Evolutionary conservation across 2,888 invertebrate species (phyloP).

Genomic region (Parnassius apollo): DNA sequence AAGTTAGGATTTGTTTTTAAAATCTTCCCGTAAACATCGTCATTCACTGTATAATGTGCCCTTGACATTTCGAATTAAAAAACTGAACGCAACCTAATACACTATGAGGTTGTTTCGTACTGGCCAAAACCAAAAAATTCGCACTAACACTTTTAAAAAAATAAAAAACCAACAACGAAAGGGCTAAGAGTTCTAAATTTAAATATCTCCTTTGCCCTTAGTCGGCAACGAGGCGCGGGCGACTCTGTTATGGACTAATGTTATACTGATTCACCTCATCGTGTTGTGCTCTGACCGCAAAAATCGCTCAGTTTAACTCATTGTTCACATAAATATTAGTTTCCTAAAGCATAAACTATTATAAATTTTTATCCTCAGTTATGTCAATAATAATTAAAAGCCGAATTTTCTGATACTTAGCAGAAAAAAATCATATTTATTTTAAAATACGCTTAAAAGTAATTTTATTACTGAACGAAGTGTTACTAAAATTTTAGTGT

Average conservation of each 20-base stretch:
- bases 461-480: too few species aligned
- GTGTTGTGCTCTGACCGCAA: conserved; percentile 62
- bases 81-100: conserved; percentile 14
- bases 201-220: conserved; percentile 63
- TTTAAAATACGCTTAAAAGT: too few species aligned
- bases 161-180: conserved; percentile 49
- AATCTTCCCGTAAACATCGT: conserved; percentile 73
- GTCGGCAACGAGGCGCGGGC: conserved; percentile 66
- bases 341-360: conserved; percentile 33
- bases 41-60: conserved; percentile 70
- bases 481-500: too few species aligned
- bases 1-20: conserved; percentile 55
- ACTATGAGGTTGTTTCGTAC: conserved; percentile 46
- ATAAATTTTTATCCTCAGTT: conserved; percentile 5
- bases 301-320: conserved; percentile 65
- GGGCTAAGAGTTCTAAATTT: conserved; percentile 74
- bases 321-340: conserved; percentile 71
- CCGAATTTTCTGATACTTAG: too few species aligned
- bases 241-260: conserved; percentile 74
- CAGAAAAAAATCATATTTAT: too few species aligned
- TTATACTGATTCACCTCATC: conserved; percentile 72
- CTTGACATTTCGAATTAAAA: conserved; percentile 50
- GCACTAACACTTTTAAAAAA: conserved; percentile 33
- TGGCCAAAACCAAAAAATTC: conserved; percentile 42
- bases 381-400: not conserved